phyloP scores from a whole-genome alignment of 2,113 vertebrate genomes.

The Ameiurus melas region DNA sequence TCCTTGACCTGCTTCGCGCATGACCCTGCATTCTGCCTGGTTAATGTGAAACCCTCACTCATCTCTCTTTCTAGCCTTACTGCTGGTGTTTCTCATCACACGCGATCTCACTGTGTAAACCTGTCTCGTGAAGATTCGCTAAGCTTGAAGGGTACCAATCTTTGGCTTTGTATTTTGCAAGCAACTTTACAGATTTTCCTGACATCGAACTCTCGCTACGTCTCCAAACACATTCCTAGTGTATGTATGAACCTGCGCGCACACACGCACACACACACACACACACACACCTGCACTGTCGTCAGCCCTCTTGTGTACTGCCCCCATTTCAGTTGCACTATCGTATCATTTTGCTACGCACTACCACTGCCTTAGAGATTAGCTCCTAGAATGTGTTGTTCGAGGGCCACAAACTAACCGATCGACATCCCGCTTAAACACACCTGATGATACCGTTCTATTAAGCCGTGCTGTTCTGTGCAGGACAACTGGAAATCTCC shows the following conservation, averaged over 20 bases:
- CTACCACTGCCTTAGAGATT: slow-evolving; percentile 12
- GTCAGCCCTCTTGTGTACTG: not conserved
- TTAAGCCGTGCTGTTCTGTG: not conserved
- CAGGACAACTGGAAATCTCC: not conserved
- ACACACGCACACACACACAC: not conserved
- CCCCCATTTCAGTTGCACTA: slow-evolving; percentile 19
- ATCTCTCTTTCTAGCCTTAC: not conserved
- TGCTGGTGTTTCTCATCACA: not conserved
- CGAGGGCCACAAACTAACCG: not conserved
- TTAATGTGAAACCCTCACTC: slow-evolving; percentile 24
- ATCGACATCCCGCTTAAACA: not conserved
- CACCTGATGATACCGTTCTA: too few relatives aligned
- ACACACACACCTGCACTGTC: not conserved
- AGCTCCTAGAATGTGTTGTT: not conserved
- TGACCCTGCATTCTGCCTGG: slow-evolving; percentile 45
- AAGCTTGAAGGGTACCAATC: not conserved
- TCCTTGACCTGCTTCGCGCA: slow-evolving; percentile 11
- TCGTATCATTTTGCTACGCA: not conserved
- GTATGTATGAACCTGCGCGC: not conserved
- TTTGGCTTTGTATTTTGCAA: not conserved
- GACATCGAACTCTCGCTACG: not conserved
- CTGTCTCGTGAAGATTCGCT: not conserved
- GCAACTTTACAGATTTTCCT: not conserved
- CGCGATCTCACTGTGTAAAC: not conserved
- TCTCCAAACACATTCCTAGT: slow-evolving; percentile 6